Percentiles rank a stretch among this genome's conserved stretches.
phyloP scores from a whole-genome alignment of 2,797 vertebrate species.

The Alca torda region DNA sequence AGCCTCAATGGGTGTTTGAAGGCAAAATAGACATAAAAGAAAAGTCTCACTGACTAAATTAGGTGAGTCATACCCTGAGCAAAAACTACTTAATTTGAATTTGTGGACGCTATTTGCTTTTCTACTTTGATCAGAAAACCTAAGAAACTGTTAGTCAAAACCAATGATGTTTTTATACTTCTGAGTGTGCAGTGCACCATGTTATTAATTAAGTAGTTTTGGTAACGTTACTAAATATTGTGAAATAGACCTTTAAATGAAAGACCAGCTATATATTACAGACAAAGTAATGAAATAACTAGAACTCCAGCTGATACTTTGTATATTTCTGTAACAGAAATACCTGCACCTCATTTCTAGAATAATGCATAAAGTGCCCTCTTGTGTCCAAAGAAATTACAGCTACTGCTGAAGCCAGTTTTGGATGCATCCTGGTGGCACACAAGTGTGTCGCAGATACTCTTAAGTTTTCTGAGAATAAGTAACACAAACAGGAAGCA shows the following conservation, averaged over 20 bases:
- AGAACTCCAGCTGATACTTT: not conserved
- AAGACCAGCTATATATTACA: not conserved
- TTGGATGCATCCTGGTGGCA: not conserved
- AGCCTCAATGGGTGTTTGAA: not conserved
- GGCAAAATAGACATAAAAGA: not conserved
- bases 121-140: not conserved
- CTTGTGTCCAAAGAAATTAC: conserved; percentile 59
- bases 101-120: not conserved
- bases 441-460: not conserved
- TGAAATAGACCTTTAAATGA: not conserved
- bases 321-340: not conserved
- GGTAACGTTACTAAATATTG: not conserved
- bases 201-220: not conserved
- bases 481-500: not conserved
- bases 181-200: not conserved
- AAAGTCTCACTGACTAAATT: not conserved
- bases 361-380: conserved; percentile 58
- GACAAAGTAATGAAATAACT: not conserved
- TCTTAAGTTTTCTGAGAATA: not conserved
- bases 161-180: not conserved
- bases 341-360: not conserved
- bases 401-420: not conserved
- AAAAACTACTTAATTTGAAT: not conserved
- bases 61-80: not conserved
- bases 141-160: not conserved